Percentiles rank a stretch among this genome's conserved stretches.
phyloP scores from a whole-genome alignment of 2,888 invertebrate species.

The Mallateleia sp. region DNA sequence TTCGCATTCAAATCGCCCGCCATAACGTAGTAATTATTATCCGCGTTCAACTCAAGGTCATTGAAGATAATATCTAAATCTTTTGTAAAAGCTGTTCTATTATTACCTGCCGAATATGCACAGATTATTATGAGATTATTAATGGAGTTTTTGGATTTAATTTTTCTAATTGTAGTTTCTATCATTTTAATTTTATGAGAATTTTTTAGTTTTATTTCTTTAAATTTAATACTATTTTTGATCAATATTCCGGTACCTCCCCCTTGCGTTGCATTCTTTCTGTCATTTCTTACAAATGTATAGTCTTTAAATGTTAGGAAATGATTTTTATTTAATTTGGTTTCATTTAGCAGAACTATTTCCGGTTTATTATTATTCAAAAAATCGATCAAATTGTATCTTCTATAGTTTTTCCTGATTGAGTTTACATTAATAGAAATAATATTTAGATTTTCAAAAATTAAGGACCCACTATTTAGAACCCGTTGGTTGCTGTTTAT shows the following conservation, averaged over 20 bases:
- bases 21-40: constrained; percentile 2
- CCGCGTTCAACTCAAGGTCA: neutral
- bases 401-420: constrained; percentile 6
- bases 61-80: neutral
- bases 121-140: too few relatives aligned
- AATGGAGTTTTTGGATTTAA: too few relatives aligned
- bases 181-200: too few relatives aligned
- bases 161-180: too few relatives aligned
- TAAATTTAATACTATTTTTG: too few relatives aligned
- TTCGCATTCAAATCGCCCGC: constrained; percentile 35
- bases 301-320: neutral
- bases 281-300: constrained; percentile 18
- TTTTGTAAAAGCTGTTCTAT: neutral
- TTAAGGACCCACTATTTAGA: too few relatives aligned
- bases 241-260: constrained; percentile 20
- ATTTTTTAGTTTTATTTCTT: constrained; percentile 4
- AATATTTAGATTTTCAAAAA: too few relatives aligned
- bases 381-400: constrained; percentile 11
- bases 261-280: neutral
- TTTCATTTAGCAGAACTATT: constrained; percentile 20
- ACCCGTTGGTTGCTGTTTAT: too few relatives aligned
- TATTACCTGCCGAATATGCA: neutral
- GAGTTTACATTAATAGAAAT: constrained; percentile 32
- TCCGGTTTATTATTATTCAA: neutral
- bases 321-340: constrained; percentile 27